Base-by-base conservation (phyloP, 2,888 invertebrate species). In the Nysson spinosus region DNA sequence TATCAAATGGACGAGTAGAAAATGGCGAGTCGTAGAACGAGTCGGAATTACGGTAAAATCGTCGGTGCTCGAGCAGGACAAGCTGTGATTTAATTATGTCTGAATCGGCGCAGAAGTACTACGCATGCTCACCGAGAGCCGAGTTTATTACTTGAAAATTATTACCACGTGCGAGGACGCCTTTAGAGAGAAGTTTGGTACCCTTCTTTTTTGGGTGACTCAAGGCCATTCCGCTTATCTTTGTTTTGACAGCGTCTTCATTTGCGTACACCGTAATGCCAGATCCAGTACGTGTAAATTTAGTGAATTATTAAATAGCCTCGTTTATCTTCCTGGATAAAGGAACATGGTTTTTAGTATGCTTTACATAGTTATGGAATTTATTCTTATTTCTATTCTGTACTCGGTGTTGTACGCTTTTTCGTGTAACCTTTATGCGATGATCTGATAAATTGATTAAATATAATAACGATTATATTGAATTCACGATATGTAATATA, bases 1-100 rank as follows among this genome's bases (percentile, higher is more conserved):
- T 11, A n/a, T 11, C 5, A 12, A 9, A 12, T 20, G 14, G 42
- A 32, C 51, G 14, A 30, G 34, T 19, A 28, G 26, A 24, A 22
- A 34, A 9, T 9, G 11, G 30, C 30, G 30, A 19, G n/a, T 2
- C 4, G n/a, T 9, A 9, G 30, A 24, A 26, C 50, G 39, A 12
- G 50, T 19, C 39, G 26, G 37, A 28, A 44, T 54, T 54, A 54
- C 54, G 54, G 54, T 54, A 54, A 35, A 44, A 43, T 14, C 35
- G 35, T 3, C 34, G 34, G 22, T 34, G 34, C 26, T 39, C 16
- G 40, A 40, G 30, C 20, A 32, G 35, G 42, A 35, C 52, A 26
- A 16, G 26, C 24, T 14, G 30, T 44, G 54, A 54, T 44, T 54
- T 54, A 54, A 54, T 54, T 54, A 39, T 35, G 54, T 44, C 43